phyloP scores from a whole-genome alignment of 2,888 invertebrate genomes.

The Habrosyne pyritoides region DNA sequence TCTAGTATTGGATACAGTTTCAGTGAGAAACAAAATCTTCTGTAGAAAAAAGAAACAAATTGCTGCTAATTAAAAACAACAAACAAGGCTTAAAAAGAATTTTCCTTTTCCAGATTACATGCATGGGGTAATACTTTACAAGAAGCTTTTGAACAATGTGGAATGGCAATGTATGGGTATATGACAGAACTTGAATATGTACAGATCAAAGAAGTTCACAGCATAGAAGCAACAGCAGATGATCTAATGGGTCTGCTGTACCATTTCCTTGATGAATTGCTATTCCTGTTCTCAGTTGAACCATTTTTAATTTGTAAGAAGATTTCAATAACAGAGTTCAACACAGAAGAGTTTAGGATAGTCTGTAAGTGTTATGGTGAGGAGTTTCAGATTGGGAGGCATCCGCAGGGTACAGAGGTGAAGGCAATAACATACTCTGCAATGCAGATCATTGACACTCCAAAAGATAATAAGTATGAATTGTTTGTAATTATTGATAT shows the following conservation, averaged over 20 bases:
- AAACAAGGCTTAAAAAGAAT: background rate
- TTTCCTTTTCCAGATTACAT: conserved; percentile 86
- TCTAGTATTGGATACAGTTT: too few species aligned
- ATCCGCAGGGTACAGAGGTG: conserved; percentile 98
- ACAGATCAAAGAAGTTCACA: conserved; percentile 89
- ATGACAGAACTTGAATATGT: conserved; percentile 96
- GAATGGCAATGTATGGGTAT: conserved; percentile 98
- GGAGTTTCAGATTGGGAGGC: conserved; percentile 95
- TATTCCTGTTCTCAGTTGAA: conserved; percentile 96
- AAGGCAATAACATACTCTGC: conserved; percentile 99
- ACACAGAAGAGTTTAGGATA: conserved; percentile 91
- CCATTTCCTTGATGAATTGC: conserved; percentile 96
- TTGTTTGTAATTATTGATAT: conserved; percentile 99
- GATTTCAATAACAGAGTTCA: conserved; percentile 94
- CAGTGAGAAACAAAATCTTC: too few species aligned
- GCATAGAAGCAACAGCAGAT: conserved; percentile 94
- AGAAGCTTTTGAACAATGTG: conserved; percentile 97
- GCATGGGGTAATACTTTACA: conserved; percentile 94
- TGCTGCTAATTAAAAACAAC: background rate
- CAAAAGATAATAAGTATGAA: conserved; percentile 89
- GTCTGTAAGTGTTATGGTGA: conserved; percentile 95
- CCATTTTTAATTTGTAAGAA: conserved; percentile 94
- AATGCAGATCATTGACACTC: conserved; percentile 94
- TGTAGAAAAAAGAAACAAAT: too few species aligned
- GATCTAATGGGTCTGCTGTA: conserved; percentile 95